These are phyloP conservation scores for Stigmatopora nigra DNA, from an alignment of 2,113 vertebrate species.

Conservation along the genomic window DNA sequence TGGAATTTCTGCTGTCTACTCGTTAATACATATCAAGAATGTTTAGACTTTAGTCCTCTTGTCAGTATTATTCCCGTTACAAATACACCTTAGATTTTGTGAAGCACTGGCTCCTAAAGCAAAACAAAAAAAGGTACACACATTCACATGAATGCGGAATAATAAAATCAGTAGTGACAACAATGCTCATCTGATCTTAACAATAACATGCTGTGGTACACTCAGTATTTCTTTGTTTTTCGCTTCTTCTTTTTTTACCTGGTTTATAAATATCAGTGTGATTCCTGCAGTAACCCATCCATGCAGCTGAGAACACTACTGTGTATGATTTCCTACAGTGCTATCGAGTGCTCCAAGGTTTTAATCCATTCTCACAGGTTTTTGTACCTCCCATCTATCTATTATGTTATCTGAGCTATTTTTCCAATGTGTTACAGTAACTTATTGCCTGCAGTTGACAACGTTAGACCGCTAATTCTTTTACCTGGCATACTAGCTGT, in stretches of 20 bases:
- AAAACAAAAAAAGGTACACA: not conserved
- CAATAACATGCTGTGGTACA: constrained; percentile 9
- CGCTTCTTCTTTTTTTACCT: not conserved
- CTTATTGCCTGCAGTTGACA: too few species aligned
- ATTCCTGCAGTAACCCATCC: constrained; percentile 29
- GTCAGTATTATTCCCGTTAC: not conserved
- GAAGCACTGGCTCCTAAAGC: not conserved
- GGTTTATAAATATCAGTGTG: constrained; percentile 53
- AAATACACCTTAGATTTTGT: too few species aligned
- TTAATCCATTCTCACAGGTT: not conserved
- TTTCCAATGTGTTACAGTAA: too few species aligned
- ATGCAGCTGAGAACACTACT: constrained; percentile 34
- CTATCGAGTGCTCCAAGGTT: not conserved
- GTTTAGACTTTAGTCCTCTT: not conserved
- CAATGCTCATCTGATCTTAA: not conserved
- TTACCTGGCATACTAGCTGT: too few species aligned
- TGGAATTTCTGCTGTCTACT: not conserved
- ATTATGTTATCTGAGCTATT: too few species aligned
- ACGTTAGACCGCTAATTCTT: too few species aligned
- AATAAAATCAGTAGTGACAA: not conserved
- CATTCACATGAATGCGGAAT: not conserved
- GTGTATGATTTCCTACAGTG: not conserved
- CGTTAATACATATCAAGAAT: not conserved
- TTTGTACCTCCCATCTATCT: not conserved
- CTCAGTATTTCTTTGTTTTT: not conserved